Evolutionary conservation across 1,140 invertebrate species (phyloP).

Genomic region (Brachionus sp.): DNA sequence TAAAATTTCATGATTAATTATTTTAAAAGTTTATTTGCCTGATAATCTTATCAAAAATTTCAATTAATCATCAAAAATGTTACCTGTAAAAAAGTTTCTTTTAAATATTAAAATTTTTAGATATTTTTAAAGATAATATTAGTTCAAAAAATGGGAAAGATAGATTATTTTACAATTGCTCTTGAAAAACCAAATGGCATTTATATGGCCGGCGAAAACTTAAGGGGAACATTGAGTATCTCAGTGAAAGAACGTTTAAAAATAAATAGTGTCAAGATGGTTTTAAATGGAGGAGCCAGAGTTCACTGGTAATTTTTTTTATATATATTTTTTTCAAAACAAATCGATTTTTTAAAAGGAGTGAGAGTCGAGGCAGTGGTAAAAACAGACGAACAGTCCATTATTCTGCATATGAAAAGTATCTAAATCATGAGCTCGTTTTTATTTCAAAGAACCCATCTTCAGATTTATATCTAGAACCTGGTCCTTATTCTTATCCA

Average conservation of each 20-base stretch:
- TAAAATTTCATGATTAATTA: too few species aligned
- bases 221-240: not conserved
- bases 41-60: too few species aligned
- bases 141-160: constrained; percentile 13
- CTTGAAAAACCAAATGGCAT: not conserved
- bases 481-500: constrained; percentile 60
- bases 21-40: too few species aligned
- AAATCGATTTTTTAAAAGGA: not conserved
- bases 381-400: not conserved
- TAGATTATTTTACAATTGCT: constrained; percentile 26
- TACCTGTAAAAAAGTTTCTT: too few species aligned
- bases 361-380: constrained; percentile 1
- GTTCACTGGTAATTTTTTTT: constrained; percentile 21
- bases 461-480: constrained; percentile 35
- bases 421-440: not conserved
- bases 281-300: constrained; percentile 17
- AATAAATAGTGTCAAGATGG: constrained; percentile 31
- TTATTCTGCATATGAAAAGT: constrained; percentile 19
- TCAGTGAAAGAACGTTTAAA: constrained; percentile 36
- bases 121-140: not conserved
- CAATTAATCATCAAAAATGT: too few species aligned
- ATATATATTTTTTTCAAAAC: not conserved
- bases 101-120: too few species aligned
- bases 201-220: not conserved
- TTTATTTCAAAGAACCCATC: not conserved